phyloP scores from a whole-genome alignment of 2,888 invertebrate genomes.

The Acanthosepion lycidas region DNA sequence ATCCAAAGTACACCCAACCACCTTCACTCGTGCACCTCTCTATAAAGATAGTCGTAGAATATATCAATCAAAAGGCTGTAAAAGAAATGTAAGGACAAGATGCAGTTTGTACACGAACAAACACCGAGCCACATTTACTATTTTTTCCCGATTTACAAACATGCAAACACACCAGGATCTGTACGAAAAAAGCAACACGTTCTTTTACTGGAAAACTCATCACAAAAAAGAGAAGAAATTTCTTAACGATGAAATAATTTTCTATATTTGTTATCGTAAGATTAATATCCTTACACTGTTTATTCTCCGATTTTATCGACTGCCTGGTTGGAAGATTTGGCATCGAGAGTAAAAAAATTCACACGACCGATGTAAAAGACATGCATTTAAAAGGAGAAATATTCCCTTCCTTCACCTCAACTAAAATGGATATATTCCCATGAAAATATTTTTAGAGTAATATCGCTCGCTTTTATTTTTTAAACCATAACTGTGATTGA shows the following conservation, averaged over 20 bases:
- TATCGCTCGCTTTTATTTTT: background rate
- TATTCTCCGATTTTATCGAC: constrained; percentile 21
- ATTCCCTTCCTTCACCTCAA: background rate
- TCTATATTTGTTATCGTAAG: constrained; percentile 33
- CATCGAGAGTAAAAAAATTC: background rate
- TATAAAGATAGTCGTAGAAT: background rate
- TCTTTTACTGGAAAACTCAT: background rate
- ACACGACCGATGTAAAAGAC: background rate
- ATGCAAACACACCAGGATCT: background rate
- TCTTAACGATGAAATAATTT: background rate
- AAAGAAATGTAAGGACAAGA: background rate
- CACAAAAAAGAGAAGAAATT: background rate
- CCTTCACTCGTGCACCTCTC: background rate
- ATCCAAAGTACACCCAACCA: too few relatives aligned
- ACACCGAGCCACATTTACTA: background rate
- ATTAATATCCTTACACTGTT: background rate
- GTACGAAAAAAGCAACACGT: background rate
- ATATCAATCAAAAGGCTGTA: background rate
- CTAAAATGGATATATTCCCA: background rate
- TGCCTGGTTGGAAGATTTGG: background rate
- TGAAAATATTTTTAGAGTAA: constrained; percentile 8
- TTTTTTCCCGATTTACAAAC: background rate
- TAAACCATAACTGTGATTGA: background rate
- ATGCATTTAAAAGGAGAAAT: background rate
- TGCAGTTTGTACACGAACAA: background rate